Conservation (phyloP, 2,888 invertebrate species). For the Thecocarcelia acutangulata region DNA sequence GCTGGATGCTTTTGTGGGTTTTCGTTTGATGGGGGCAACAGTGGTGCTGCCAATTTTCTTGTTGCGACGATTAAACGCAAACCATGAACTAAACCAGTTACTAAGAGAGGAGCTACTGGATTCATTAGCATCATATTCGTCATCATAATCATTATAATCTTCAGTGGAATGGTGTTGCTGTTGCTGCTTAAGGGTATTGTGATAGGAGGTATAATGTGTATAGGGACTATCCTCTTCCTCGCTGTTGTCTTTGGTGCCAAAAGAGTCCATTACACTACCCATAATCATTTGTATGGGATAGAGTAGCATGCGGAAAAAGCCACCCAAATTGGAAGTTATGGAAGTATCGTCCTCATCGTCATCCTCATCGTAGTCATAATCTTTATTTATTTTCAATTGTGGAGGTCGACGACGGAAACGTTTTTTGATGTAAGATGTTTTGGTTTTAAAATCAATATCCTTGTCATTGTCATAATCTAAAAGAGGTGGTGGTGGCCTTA, state of each 20-base stretch:
- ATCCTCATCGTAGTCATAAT: constrained; percentile 72
- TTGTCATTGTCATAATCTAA: constrained; percentile 35
- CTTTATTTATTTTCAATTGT: constrained; percentile 32
- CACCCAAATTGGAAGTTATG: constrained; percentile 74
- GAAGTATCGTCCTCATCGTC: constrained; percentile 70
- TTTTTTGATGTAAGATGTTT: constrained; percentile 72
- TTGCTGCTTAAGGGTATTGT: constrained; percentile 73
- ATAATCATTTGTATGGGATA: constrained; percentile 78
- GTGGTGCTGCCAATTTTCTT: constrained; percentile 75
- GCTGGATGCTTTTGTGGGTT: constrained; percentile 70
- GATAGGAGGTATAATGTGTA: constrained; percentile 77
- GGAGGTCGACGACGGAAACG: constrained; percentile 74
- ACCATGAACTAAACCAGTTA: constrained; percentile 78
- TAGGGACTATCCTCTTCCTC: constrained; percentile 71
- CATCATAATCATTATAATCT: constrained; percentile 64
- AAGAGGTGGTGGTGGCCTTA: constrained; percentile 18
- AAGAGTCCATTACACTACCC: constrained; percentile 75
- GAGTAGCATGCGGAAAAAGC: constrained; percentile 78
- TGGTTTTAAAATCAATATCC: constrained; percentile 55
- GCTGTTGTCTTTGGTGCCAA: constrained; percentile 69
- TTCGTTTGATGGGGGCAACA: constrained; percentile 14
- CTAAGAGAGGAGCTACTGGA: constrained; percentile 70
- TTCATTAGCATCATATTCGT: constrained; percentile 70
- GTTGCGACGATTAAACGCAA: constrained; percentile 74
- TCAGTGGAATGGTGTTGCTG: constrained; percentile 64